Evolutionary conservation across 2,113 vertebrate species (phyloP).

Genomic region (Nycticorax nycticorax): DNA sequence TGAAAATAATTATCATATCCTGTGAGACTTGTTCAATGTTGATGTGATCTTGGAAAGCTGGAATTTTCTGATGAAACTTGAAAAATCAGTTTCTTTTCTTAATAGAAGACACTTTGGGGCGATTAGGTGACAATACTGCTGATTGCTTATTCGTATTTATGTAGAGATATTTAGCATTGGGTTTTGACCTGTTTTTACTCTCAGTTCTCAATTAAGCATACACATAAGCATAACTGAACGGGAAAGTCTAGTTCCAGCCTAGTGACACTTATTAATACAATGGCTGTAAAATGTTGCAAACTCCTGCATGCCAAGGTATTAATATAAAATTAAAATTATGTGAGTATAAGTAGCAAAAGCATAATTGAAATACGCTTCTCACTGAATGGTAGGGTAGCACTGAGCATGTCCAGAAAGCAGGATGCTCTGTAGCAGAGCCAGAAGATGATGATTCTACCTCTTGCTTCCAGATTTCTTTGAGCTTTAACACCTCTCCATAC

Average conservation of each 20-base stretch:
- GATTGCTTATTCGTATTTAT: not conserved
- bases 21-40: not conserved
- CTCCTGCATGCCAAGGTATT: not conserved
- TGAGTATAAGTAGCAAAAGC: not conserved
- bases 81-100: not conserved
- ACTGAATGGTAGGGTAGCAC: constrained; percentile 12
- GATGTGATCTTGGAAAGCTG: not conserved
- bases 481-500: constrained; percentile 20
- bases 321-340: not conserved
- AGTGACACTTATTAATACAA: not conserved
- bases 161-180: not conserved
- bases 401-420: constrained; percentile 26
- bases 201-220: not conserved
- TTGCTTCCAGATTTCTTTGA: constrained; percentile 32
- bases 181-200: not conserved
- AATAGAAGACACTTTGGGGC: not conserved
- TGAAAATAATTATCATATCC: not conserved
- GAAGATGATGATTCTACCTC: constrained; percentile 18
- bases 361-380: not conserved
- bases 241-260: not conserved
- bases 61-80: not conserved
- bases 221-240: not conserved
- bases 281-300: not conserved
- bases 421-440: not conserved
- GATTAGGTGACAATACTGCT: not conserved